Conservation (phyloP, 2,113 vertebrate species). For the Litocranius walleri region DNA sequence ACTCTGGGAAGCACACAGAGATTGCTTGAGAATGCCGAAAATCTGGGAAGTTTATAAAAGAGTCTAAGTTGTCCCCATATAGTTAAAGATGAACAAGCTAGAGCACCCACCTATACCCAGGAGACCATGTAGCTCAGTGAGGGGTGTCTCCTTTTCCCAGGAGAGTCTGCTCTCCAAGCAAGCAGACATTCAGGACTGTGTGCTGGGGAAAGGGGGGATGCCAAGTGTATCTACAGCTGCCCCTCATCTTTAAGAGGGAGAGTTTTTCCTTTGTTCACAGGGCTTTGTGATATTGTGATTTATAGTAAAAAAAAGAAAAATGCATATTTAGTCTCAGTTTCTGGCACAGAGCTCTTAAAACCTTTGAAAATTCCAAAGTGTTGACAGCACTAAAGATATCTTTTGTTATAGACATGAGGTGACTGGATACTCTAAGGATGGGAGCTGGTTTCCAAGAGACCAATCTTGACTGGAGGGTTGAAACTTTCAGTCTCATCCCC, state of each 20-base stretch:
- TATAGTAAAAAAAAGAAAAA: not conserved
- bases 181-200: not conserved
- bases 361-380: not conserved
- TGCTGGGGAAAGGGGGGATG: rapidly evolving
- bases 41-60: not conserved
- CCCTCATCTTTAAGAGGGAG: not conserved
- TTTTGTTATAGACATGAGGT: not conserved
- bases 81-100: not conserved
- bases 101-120: not conserved
- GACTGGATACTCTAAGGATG: not conserved
- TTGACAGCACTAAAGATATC: not conserved
- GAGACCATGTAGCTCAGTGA: not conserved
- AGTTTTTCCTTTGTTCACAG: not conserved
- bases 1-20: not conserved
- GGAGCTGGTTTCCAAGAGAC: not conserved
- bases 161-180: too few relatives aligned
- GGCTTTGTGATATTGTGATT: not conserved
- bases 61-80: not conserved
- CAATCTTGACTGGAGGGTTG: not conserved
- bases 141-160: rapidly evolving
- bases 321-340: not conserved
- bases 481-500: not conserved
- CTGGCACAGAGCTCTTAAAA: not conserved
- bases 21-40: not conserved
- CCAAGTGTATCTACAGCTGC: too few relatives aligned